A percentile compares a stretch with the other conserved stretches of the same genome.
phyloP scores from a whole-genome alignment of 2,888 invertebrate species.

The Tetragonula carbonaria region DNA sequence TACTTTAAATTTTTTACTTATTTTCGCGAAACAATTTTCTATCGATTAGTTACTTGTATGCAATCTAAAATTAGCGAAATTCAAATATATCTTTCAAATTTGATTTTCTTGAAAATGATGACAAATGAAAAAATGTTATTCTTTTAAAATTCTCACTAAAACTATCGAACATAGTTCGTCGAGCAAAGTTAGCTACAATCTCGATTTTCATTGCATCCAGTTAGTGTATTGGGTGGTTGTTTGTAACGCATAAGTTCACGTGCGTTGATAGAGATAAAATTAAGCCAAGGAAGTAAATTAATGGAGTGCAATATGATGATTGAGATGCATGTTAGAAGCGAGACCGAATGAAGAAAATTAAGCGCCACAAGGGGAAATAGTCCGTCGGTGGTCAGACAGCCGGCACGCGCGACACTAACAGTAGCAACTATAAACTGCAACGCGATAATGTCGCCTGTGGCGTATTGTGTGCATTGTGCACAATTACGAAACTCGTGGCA shows the following conservation, averaged over 20 bases:
- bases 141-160: background rate
- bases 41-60: too few relatives aligned
- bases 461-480: conserved; percentile 47
- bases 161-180: background rate
- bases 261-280: conserved; percentile 26
- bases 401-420: background rate
- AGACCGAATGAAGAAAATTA: conserved; percentile 21
- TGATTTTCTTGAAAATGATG: too few relatives aligned
- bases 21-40: too few relatives aligned
- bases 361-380: conserved; percentile 26
- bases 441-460: conserved; percentile 33
- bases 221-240: background rate
- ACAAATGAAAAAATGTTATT: too few relatives aligned
- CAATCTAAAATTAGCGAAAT: too few relatives aligned
- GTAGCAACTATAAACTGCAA: conserved; percentile 39
- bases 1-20: too few relatives aligned
- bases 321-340: background rate
- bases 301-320: background rate
- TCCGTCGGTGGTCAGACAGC: conserved; percentile 31
- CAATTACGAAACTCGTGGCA: conserved; percentile 24
- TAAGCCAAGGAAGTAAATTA: background rate
- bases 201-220: background rate
- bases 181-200: background rate
- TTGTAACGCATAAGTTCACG: too few relatives aligned
- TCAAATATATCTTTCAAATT: too few relatives aligned